Evolutionary conservation across 2,797 vertebrate genomes (phyloP).

Genomic region (Lacerta agilis): DNA sequence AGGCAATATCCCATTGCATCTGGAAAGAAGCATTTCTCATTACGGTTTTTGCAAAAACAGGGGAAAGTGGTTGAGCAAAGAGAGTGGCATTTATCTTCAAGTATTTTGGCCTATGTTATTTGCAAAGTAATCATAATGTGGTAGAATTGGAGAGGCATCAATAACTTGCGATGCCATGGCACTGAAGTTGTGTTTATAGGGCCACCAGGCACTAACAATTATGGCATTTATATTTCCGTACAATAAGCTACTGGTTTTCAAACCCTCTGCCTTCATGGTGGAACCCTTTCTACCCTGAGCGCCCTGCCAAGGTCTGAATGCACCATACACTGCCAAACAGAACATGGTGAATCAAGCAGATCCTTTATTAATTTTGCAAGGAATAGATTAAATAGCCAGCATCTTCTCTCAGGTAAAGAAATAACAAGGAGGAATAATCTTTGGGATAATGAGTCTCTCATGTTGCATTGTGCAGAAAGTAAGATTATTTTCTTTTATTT

Average conservation of each 20-base stretch:
- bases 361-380: neutral
- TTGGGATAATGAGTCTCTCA: too few relatives aligned
- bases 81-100: neutral
- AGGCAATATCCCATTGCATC: neutral
- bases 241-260: neutral
- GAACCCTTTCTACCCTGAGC: neutral
- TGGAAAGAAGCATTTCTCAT: neutral
- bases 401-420: neutral
- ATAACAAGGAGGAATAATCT: too few relatives aligned
- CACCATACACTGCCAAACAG: neutral
- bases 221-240: neutral
- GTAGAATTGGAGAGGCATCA: neutral
- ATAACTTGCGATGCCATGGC: neutral
- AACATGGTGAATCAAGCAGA: neutral
- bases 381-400: neutral
- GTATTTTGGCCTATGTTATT: neutral
- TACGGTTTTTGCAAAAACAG: neutral
- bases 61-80: neutral
- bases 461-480: too few relatives aligned
- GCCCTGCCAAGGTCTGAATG: neutral
- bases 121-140: too few relatives aligned
- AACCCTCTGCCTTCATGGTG: neutral
- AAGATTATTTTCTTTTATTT: too few relatives aligned
- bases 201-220: too few relatives aligned
- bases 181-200: neutral